A percentile compares a stretch with the other conserved stretches of the same genome.
phyloP scores from a whole-genome alignment of 2,888 invertebrate genomes.

The Macaria notata region DNA sequence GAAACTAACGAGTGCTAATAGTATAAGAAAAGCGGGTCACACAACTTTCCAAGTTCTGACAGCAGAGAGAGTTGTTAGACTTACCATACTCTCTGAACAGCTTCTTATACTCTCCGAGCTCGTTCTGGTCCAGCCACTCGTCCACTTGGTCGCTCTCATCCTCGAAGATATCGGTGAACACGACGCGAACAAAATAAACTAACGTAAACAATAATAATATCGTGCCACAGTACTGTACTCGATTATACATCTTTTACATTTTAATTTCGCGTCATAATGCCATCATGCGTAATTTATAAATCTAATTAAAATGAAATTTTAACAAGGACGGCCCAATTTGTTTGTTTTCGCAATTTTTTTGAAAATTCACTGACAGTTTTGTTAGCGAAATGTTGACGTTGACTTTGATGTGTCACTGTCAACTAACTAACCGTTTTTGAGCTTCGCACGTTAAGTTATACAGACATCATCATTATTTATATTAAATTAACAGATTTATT shows the following conservation, averaged over 20 bases:
- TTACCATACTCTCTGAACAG: slow-evolving; percentile 88
- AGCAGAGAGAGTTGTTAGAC: slow-evolving; percentile 41
- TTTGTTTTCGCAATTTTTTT: slow-evolving; percentile 35
- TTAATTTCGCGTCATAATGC: slow-evolving; percentile 54
- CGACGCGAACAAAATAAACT: slow-evolving; percentile 60
- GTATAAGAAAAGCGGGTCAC: not conserved
- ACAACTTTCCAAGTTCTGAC: not conserved
- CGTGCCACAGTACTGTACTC: slow-evolving; percentile 58
- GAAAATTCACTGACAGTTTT: slow-evolving; percentile 1
- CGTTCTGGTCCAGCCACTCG: slow-evolving; percentile 89
- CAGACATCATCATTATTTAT: no score
- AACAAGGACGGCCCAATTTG: slow-evolving; percentile 36
- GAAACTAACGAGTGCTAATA: not conserved
- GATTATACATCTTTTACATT: slow-evolving; percentile 60
- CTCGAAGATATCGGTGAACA: slow-evolving; percentile 69
- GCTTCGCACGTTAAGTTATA: no score
- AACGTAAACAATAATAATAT: slow-evolving; percentile 61
- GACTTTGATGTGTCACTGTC: not conserved
- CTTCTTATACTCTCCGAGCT: slow-evolving; percentile 86
- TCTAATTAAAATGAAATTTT: slow-evolving; percentile 31
- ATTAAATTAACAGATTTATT: no score
- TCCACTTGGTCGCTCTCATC: slow-evolving; percentile 85
- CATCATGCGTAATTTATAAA: slow-evolving; percentile 32
- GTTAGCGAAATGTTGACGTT: no score
- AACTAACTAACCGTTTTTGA: no score